A percentile compares a stretch with the other conserved stretches of the same genome.
Evolutionary conservation across 2,797 vertebrate species (phyloP).

Genomic region (Naso thynnoides): DNA sequence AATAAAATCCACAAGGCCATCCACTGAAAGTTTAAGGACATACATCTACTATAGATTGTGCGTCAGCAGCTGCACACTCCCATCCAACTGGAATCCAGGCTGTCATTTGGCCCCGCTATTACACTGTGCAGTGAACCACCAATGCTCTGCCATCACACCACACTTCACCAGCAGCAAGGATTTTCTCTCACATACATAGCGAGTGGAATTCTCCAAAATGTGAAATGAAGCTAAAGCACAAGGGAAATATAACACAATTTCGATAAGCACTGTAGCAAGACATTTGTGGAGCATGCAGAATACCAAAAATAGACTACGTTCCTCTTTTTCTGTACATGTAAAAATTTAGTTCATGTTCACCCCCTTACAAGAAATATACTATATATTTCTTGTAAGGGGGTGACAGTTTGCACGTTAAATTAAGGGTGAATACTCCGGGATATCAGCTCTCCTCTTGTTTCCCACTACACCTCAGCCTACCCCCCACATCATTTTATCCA

Average conservation of each 20-base stretch:
- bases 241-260: conserved; percentile 83
- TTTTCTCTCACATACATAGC: conserved; percentile 63
- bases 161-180: conserved; percentile 61
- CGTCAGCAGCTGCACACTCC: conserved; percentile 50
- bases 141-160: conserved; percentile 63
- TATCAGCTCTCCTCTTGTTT: conserved; percentile 52
- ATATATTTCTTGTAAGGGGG: conserved; percentile 68
- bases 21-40: conserved; percentile 25
- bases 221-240: conserved; percentile 79
- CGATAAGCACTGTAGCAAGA: conserved; percentile 77
- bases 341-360: conserved; percentile 75
- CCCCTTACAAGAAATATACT: conserved; percentile 75
- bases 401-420: conserved; percentile 76
- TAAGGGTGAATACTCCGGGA: conserved; percentile 71
- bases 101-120: conserved; percentile 69
- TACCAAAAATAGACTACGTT: conserved; percentile 56
- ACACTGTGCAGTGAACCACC: conserved; percentile 76
- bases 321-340: conserved; percentile 63
- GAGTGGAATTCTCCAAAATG: conserved; percentile 70
- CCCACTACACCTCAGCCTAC: conserved; percentile 20
- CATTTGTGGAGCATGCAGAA: conserved; percentile 71
- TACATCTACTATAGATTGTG: conserved; percentile 36
- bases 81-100: conserved; percentile 52
- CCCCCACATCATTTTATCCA: conserved; percentile 55
- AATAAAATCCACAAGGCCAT: conserved; percentile 2